phyloP scores from a whole-genome alignment of 2,113 vertebrate species.

The Tinamus guttatus region DNA sequence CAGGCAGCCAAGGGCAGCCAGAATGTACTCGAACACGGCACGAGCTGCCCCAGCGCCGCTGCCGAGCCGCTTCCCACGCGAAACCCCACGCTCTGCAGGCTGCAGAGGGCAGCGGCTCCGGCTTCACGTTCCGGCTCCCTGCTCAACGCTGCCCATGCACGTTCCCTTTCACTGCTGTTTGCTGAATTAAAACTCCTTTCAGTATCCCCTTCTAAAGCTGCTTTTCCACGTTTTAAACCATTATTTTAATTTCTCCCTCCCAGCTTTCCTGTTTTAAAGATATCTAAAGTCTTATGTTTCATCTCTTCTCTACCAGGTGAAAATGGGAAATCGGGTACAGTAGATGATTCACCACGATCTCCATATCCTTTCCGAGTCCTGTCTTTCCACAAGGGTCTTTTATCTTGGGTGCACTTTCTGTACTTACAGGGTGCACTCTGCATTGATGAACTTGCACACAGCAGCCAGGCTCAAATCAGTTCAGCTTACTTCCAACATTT shows the following conservation, averaged over 20 bases:
- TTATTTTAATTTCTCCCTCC: not conserved
- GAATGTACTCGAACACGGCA: not conserved
- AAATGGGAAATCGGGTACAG: rapidly evolving
- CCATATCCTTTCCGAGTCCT: not conserved
- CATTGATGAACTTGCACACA: not conserved
- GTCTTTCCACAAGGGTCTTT: not conserved
- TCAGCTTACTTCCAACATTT: not conserved
- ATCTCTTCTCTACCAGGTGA: not conserved
- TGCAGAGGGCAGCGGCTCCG: not conserved
- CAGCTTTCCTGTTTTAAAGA: not conserved
- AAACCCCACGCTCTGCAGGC: no score
- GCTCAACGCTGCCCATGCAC: not conserved
- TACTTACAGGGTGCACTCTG: not conserved
- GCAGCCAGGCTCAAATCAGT: not conserved
- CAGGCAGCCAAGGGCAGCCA: not conserved
- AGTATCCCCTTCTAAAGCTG: not conserved
- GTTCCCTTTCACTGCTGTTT: not conserved
- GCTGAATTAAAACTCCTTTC: not conserved
- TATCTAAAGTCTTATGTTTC: not conserved
- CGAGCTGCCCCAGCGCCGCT: not conserved
- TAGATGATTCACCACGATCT: not conserved
- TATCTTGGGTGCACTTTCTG: not conserved
- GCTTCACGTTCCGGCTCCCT: not conserved
- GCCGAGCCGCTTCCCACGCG: no score
- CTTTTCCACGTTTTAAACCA: not conserved